Evolutionary conservation across 2,113 vertebrate species (phyloP), one percentile per base, ranked within the genome.

Genomic region (Grallaria varia): DNA sequence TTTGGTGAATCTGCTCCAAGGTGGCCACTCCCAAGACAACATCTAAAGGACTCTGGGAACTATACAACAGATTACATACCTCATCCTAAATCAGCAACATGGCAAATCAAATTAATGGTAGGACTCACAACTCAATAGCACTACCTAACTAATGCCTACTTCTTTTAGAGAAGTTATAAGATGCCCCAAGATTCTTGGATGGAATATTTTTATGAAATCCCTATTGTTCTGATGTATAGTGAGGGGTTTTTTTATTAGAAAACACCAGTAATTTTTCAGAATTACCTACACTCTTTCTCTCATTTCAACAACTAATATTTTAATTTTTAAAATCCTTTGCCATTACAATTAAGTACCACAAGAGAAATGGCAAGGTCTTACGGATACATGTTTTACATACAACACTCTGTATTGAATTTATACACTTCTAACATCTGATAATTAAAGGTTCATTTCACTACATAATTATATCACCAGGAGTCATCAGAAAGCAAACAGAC

Each of bases 41-140:
- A 1, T 16, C 23, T 71, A 52, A 37, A 59, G 35, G 14, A 15
- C 12, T 78, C 30, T 45, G 25, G 23, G 33, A 55, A 15, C 28
- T 28, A 14, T 3, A 1, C 5, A 15, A 24, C 6, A 69, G 28
- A 33, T 69, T 42, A n/a, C 1, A 1, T 35, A 50, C 11, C 8
- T 86, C 69, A 18, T 20, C n/a, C 11, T 56, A 25, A 28, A 10
- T n/a, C 56, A 87, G 7, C 12, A 73, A 66, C 8, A 15, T 9
- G 63, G 53, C 68, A 77, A 66, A 88, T 47, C 12, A 77, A 23
- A 14, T 44, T 49, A 49, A 2, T 4, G 8, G 15, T n/a, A 53
- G 4, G 15, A 35, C 6, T 14, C 66, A 13, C 17, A 50, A 45
- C 4, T 19, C 10, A 33, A 53, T 12, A 68, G 12, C 13, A 25